These are phyloP conservation scores for Misgurnus mizolepis DNA, from an alignment of 2,113 vertebrate species.

Conservation along the genomic window DNA sequence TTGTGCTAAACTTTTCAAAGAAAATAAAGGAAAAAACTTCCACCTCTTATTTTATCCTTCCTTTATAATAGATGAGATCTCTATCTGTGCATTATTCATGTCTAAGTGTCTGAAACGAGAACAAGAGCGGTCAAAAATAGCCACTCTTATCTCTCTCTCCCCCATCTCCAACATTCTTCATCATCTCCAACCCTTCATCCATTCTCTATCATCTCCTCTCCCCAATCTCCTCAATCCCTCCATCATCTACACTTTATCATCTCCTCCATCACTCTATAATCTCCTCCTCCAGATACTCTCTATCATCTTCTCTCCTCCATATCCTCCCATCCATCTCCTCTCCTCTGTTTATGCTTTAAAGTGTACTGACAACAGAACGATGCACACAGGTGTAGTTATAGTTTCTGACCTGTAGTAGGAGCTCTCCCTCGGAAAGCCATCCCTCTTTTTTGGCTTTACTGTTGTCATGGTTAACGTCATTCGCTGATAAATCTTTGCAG, in stretches of 20 bases:
- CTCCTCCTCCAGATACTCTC: not conserved
- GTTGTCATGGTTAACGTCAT: not conserved
- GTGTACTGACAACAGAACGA: not conserved
- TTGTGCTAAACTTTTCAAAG: slow-evolving; percentile 17
- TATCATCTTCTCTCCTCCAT: not conserved
- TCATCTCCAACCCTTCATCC: no score
- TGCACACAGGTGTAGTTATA: not conserved
- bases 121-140: slow-evolving; percentile 32
- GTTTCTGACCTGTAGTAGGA: slow-evolving; percentile 70
- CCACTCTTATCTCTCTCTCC: not conserved
- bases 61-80: slow-evolving; percentile 56
- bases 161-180: no score
- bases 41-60: slow-evolving; percentile 38
- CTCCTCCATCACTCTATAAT: no score
- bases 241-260: no score
- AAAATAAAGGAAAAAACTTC: slow-evolving; percentile 40
- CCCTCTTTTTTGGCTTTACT: not conserved
- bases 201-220: no score
- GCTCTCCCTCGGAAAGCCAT: slow-evolving; percentile 64
- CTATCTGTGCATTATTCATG: slow-evolving; percentile 54
- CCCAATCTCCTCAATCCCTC: no score
- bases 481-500: slow-evolving; percentile 23
- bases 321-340: not conserved
- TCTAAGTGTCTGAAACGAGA: slow-evolving; percentile 49
- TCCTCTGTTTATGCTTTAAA: not conserved